Base-by-base conservation (phyloP, 2,888 invertebrate species). In the Drosophila flavopinicola region DNA sequence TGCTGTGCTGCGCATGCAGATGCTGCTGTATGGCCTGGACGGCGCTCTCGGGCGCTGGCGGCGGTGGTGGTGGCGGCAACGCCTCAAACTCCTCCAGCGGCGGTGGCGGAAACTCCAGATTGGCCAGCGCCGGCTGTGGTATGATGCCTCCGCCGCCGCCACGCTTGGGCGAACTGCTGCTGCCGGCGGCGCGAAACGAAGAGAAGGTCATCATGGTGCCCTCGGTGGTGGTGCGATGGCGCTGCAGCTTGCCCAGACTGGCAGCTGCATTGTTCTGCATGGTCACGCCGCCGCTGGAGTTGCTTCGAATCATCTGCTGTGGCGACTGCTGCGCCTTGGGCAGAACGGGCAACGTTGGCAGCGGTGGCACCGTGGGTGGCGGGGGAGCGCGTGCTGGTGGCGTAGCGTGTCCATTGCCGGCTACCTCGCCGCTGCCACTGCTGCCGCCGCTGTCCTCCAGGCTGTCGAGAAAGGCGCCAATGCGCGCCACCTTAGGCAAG, bases 401-500 rank as follows among this genome's bases (percentile, higher is more conserved):
- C 1, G 78, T 54, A 17, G 72, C 65, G 17, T 73, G 85, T n/a
- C 63, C 73, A 57, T 66, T 80, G 48, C 61, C 59, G 1, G 79
- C 15, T 15, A 38, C 11, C 20, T 70, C 64, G 13, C 69, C 37
- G 6, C 33, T 10, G 54, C 73, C 37, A 7, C 33, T 10, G 54
- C 73, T 42, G 60, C 57, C 35, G 54, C 57, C 24, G 70, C 95
- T 95, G 88, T 97, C 96, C 38, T 97, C 94, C 87, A 99, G 93
- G 4, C 98, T 98, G 91, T 99, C 98, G 52, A 99, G 92, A 91
- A 97, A 99, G 5, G 98, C 99, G 25, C 98, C 98, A 82, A 99
- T 99, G 73, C 99, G 94, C 7, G 98, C 98, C 42, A 96, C 98
- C 92, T 99, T 99, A 0, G 99, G 99, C 87, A 99, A 92, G 7